Conservation (phyloP, 2,888 invertebrate species). For the Heteropelma amictum region DNA sequence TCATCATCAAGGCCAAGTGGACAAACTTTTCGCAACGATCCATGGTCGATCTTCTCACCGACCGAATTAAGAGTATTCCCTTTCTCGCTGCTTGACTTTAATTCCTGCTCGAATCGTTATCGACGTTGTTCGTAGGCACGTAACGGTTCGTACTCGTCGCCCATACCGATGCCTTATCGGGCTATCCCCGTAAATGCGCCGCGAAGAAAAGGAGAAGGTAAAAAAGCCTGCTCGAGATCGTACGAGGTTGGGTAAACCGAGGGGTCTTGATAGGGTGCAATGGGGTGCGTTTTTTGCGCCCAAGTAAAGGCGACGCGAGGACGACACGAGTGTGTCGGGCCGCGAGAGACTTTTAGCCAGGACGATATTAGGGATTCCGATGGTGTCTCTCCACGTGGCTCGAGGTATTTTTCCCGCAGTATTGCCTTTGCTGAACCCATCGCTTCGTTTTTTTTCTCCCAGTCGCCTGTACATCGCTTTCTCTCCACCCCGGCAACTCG, state of each 20-base stretch:
- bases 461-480: neutral
- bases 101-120: too few species aligned
- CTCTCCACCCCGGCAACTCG: conserved; percentile 7
- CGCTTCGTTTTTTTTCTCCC: conserved; percentile 21
- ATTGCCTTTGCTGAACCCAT: conserved; percentile 60
- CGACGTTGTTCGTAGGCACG: too few species aligned
- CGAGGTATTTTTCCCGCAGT: conserved; percentile 60
- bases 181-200: too few species aligned
- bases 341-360: neutral
- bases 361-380: conserved; percentile 70
- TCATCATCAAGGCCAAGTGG: too few species aligned
- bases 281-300: conserved; percentile 4
- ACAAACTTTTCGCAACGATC: too few species aligned
- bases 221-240: neutral
- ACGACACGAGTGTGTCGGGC: conserved; percentile 11
- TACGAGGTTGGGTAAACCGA: too few species aligned
- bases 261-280: too few species aligned
- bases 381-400: conserved; percentile 62
- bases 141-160: too few species aligned
- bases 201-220: neutral
- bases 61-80: too few species aligned
- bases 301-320: conserved; percentile 1
- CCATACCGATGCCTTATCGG: too few species aligned
- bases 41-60: too few species aligned
- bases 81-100: too few species aligned